Evolutionary conservation across 2,113 vertebrate genomes (phyloP).

Genomic region (Chlorodrepanis virens): DNA sequence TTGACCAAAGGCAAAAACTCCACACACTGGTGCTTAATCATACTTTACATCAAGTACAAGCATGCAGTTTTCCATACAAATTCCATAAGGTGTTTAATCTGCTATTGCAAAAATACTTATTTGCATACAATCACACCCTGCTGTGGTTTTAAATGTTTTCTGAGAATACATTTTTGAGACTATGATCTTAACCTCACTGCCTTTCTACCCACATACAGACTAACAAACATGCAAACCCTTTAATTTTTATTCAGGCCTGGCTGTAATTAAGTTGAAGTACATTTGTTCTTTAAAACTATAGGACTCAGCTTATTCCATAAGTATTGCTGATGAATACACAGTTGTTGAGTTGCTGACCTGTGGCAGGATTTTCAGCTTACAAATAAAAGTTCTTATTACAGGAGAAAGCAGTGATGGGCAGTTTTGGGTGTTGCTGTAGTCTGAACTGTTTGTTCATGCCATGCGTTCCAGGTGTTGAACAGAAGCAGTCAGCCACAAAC

Average conservation of each 20-base stretch:
- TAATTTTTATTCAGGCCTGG: slow-evolving; percentile 49
- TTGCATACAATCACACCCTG: slow-evolving; percentile 69
- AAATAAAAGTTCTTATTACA: background rate
- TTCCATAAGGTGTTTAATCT: slow-evolving; percentile 66
- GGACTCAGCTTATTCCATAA: background rate
- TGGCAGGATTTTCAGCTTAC: background rate
- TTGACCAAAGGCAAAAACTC: slow-evolving; percentile 44
- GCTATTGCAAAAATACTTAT: slow-evolving; percentile 65
- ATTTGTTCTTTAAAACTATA: slow-evolving; percentile 15
- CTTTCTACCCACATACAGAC: slow-evolving; percentile 60
- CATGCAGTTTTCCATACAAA: slow-evolving; percentile 54
- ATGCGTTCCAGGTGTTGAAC: background rate
- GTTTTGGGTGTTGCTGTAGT: background rate
- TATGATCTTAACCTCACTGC: slow-evolving; percentile 66
- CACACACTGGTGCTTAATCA: slow-evolving; percentile 43
- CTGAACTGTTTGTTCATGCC: background rate
- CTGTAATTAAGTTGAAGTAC: slow-evolving; percentile 38
- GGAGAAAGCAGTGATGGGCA: background rate
- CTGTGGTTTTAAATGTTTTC: slow-evolving; percentile 62
- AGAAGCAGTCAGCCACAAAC: background rate
- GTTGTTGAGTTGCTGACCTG: background rate
- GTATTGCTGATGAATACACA: background rate
- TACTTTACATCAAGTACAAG: slow-evolving; percentile 50
- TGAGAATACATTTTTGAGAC: slow-evolving; percentile 49
- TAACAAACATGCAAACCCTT: slow-evolving; percentile 56